Conservation (phyloP, 2,888 invertebrate genomes). For the Anodontia alba region DNA sequence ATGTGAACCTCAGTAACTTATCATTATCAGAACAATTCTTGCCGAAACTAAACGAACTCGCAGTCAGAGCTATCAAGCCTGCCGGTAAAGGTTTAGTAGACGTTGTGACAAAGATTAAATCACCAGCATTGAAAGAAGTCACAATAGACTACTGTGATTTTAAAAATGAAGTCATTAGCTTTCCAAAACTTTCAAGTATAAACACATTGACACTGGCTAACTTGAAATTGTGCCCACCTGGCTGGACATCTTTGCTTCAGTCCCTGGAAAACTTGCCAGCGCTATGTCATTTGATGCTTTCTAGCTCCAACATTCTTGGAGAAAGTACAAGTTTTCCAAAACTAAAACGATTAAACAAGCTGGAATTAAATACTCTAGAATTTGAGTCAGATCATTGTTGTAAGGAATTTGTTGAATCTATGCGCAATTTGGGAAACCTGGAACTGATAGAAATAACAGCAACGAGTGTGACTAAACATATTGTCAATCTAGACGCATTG, state of each 20-base stretch:
- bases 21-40: background rate
- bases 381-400: background rate
- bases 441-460: background rate
- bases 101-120: background rate
- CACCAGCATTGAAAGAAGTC: background rate
- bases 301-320: background rate
- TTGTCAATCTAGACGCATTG: background rate
- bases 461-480: background rate
- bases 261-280: background rate
- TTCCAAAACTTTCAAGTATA: background rate
- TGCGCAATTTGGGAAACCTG: background rate
- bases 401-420: background rate
- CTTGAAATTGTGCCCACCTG: background rate
- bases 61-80: background rate
- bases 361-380: background rate
- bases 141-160: slow-evolving; percentile 4
- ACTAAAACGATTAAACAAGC: background rate
- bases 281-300: background rate
- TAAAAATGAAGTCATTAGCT: background rate
- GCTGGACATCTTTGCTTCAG: background rate
- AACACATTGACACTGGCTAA: background rate
- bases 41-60: background rate
- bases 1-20: background rate
- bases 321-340: background rate
- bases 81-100: background rate